Percentiles rank a stretch among this genome's conserved stretches.
Conservation (phyloP, 1,140 invertebrate species). For the Drepana arcuata region DNA sequence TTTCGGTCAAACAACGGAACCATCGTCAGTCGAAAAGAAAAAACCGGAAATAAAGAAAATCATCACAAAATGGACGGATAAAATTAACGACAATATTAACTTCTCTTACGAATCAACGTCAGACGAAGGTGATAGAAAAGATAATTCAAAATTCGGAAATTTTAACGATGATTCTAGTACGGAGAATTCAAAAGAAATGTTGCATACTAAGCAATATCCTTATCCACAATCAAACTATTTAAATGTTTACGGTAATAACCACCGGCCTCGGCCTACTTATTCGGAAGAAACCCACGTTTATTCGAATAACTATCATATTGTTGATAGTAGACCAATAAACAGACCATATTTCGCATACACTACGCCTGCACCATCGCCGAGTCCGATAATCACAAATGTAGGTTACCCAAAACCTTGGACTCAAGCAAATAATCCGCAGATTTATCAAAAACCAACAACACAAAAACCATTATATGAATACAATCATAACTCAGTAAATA, state of each 20-base stretch:
- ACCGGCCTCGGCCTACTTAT: slow-evolving; percentile 29
- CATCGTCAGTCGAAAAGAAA: slow-evolving; percentile 13
- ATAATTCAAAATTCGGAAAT: slow-evolving; percentile 2
- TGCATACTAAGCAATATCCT: too few relatives aligned
- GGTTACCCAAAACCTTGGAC: slow-evolving; percentile 51
- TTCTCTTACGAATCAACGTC: slow-evolving; percentile 29
- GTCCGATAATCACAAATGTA: slow-evolving; percentile 58
- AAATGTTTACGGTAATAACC: slow-evolving; percentile 13
- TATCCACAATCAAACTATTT: slow-evolving; percentile 16
- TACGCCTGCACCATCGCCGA: slow-evolving; percentile 38
- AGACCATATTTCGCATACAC: slow-evolving; percentile 37
- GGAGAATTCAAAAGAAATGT: slow-evolving; percentile 14
- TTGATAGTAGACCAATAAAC: slow-evolving; percentile 25
- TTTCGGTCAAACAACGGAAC: too few relatives aligned
- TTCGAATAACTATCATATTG: slow-evolving; percentile 35
- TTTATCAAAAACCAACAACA: slow-evolving; percentile 27
- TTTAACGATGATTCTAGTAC: slow-evolving; percentile 9
- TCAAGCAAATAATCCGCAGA: slow-evolving; percentile 23
- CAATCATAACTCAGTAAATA: slow-evolving; percentile 33
- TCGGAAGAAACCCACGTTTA: slow-evolving; percentile 37
- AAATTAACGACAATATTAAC: slow-evolving; percentile 43
- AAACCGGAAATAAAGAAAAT: slow-evolving; percentile 53
- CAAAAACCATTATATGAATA: slow-evolving; percentile 39
- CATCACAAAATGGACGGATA: slow-evolving; percentile 58
- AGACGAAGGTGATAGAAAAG: slow-evolving; percentile 16